These are phyloP conservation scores for Brachionus rubens DNA, from an alignment of 1,140 invertebrate genomes.

Conservation along the genomic window DNA sequence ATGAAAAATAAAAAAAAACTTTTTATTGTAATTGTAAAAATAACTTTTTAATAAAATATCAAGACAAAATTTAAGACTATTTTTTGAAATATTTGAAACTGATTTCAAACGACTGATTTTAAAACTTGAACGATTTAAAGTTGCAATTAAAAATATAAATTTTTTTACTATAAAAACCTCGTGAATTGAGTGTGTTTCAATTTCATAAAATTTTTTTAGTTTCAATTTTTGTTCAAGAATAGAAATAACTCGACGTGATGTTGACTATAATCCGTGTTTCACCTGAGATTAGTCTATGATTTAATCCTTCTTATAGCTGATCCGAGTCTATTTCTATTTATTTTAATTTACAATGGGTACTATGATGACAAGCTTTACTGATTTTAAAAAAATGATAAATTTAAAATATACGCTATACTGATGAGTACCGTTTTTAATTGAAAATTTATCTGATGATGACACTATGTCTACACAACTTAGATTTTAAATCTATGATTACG, in stretches of 20 bases:
- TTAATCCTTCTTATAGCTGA: neutral
- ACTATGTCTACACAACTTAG: slow-evolving; percentile 4
- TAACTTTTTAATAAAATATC: too few relatives aligned
- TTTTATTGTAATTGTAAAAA: too few relatives aligned
- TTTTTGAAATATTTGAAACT: too few relatives aligned
- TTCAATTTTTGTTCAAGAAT: too few relatives aligned
- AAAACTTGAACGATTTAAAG: too few relatives aligned
- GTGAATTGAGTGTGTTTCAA: too few relatives aligned
- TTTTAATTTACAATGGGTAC: neutral
- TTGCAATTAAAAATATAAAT: too few relatives aligned
- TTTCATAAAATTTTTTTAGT: too few relatives aligned
- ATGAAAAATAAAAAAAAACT: slow-evolving; percentile 1
- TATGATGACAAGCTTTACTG: slow-evolving; percentile 17
- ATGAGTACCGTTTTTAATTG: neutral
- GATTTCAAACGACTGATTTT: too few relatives aligned
- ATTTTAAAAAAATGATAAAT: slow-evolving; percentile 6
- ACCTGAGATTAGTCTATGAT: slow-evolving; percentile 33
- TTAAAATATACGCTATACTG: slow-evolving; percentile 30
- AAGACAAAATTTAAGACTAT: too few relatives aligned
- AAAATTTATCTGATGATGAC: slow-evolving; percentile 34
- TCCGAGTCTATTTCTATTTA: neutral
- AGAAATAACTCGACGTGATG: slow-evolving; percentile 21
- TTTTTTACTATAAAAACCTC: too few relatives aligned
- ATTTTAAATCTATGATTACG: slow-evolving; percentile 28
- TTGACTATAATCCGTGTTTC: slow-evolving; percentile 30